Conservation (phyloP, 2,888 invertebrate species). For the Zygaena filipendulae region DNA sequence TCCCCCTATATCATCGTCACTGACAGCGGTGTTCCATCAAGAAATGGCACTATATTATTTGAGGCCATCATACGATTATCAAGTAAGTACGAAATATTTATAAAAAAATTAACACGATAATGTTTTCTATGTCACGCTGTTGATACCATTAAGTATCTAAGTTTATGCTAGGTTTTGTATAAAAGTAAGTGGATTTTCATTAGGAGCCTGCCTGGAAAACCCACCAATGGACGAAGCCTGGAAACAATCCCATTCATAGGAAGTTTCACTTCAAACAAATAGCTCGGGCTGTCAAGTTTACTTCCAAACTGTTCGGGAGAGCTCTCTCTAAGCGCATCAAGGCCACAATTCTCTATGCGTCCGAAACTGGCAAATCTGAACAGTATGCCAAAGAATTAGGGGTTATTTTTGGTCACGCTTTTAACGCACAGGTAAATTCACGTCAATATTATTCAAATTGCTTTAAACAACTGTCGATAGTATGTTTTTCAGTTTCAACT, state of each 20-base stretch:
- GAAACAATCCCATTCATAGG: slow-evolving; percentile 75
- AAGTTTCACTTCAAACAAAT: slow-evolving; percentile 97
- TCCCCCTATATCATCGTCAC: slow-evolving; percentile 79
- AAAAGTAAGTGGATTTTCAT: too few species aligned
- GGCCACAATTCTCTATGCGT: slow-evolving; percentile 93
- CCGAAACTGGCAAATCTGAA: slow-evolving; percentile 96
- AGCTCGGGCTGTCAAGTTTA: slow-evolving; percentile 95
- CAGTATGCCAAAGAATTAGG: slow-evolving; percentile 91
- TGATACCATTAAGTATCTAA: too few species aligned
- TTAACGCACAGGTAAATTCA: slow-evolving; percentile 86
- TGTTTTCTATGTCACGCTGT: too few species aligned
- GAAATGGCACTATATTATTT: slow-evolving; percentile 90
- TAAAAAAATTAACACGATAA: too few species aligned
- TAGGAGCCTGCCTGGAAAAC: slow-evolving; percentile 91
- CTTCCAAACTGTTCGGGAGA: slow-evolving; percentile 93
- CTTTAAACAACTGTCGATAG: too few species aligned
- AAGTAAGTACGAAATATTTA: slow-evolving; percentile 58
- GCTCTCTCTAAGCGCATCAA: slow-evolving; percentile 93
- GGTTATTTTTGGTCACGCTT: slow-evolving; percentile 91
- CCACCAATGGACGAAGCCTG: slow-evolving; percentile 80
- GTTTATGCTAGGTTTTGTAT: too few species aligned
- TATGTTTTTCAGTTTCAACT: too few species aligned
- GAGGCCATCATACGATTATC: slow-evolving; percentile 91
- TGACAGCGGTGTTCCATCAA: slow-evolving; percentile 82
- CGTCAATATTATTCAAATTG: slow-evolving; percentile 1